These are phyloP conservation scores for Lynx canadensis DNA, from an alignment of 2,113 vertebrate species.

Conservation along the genomic window DNA sequence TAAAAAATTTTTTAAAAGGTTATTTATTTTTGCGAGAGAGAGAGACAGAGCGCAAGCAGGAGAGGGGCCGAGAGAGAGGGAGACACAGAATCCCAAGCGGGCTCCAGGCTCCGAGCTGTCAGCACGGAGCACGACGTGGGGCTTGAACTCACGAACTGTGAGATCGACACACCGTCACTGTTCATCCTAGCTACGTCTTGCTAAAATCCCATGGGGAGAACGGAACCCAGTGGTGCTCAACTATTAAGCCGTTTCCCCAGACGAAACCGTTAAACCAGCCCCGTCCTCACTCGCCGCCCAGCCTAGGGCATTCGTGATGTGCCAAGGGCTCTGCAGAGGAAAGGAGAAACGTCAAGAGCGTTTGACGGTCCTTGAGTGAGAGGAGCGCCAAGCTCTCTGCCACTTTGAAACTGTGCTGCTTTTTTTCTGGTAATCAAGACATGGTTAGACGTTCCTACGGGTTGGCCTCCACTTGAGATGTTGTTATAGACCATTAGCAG, in stretches of 20 bases:
- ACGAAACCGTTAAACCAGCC: neutral
- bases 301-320: neutral
- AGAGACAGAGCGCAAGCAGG: no score
- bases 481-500: neutral
- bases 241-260: neutral
- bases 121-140: no score
- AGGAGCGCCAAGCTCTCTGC: neutral
- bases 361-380: no score
- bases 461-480: neutral
- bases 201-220: fast-evolving
- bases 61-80: no score
- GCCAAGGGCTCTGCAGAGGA: fast-evolving
- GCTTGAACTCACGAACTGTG: no score
- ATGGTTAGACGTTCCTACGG: neutral
- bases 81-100: no score
- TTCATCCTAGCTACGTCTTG: fast-evolving
- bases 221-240: neutral
- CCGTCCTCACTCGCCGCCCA: fast-evolving
- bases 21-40: no score
- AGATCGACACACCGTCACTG: neutral
- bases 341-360: neutral
- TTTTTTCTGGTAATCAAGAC: neutral
- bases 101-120: no score
- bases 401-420: neutral
- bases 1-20: no score